Evolutionary conservation across 2,888 invertebrate species (phyloP), one percentile per base, ranked within the genome.

Genomic region (Cryptophagus acutangulus): DNA sequence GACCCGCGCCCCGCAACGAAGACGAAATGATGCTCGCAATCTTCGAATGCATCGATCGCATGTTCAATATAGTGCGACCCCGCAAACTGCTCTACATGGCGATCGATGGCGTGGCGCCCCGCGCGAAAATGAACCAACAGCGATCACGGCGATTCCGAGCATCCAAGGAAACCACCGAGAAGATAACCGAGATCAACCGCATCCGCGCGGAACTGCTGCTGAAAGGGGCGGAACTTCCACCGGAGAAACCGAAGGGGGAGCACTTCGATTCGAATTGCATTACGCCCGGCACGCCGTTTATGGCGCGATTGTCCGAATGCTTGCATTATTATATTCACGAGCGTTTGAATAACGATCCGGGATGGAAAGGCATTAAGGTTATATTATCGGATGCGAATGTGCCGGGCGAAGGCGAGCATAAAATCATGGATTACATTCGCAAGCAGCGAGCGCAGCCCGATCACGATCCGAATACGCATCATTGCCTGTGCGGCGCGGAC

Each of bases 21-120:
- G 96, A 97, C 62, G 99, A 99, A 75, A 99, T 99, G 99, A 99
- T 99, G 95, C 79, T 94, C 33, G 90, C 93, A 31, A 99, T 99
- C 63, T 99, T 99, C 67, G 96, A 96, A 60, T 97, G 95, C 69
- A 96, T 99, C 50, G 99, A 99, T 71, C 76, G 96, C 43, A 75
- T 99, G 44, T 91, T 97, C 71, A 77, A 82, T 33, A 95, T 96
- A 59, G 92, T 95, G 0, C 75, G 95, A 51, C 96, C 96, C 0
- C 77, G 92, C 58, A 92, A 92, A 67, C 54, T 99, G 30, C 72
- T 99, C 48, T 99, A 99, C 70, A 97, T 99, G 97, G 99, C 99
- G 37, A 96, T 99, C 69, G 99, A 99, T 74, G 99, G 99, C 49
- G 97, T 99, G 57, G 96, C 96, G 1, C 95, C 99, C 0, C 76